phyloP scores from a whole-genome alignment of 1,140 invertebrate species.

The Anagrus nilaparvatae region DNA sequence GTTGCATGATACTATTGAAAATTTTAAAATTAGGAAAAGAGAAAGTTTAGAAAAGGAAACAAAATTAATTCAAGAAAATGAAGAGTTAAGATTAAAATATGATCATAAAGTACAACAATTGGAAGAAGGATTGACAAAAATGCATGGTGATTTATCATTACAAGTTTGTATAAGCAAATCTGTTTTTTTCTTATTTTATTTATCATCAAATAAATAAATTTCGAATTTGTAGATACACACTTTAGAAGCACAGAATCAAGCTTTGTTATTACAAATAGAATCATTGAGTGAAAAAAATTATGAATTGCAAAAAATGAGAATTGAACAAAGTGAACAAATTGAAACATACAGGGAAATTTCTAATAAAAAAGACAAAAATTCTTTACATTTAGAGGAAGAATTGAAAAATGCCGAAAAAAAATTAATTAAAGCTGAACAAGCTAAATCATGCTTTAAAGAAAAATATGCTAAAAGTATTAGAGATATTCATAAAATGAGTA shows the following conservation, averaged over 20 bases:
- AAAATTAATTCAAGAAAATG: constrained; percentile 32
- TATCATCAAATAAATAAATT: constrained; percentile 5
- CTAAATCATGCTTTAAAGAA: constrained; percentile 50
- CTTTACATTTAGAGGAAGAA: constrained; percentile 35
- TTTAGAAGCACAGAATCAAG: constrained; percentile 31
- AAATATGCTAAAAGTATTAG: constrained; percentile 46
- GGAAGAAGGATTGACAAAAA: constrained; percentile 26
- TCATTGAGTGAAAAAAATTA: constrained; percentile 35
- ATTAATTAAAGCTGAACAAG: constrained; percentile 40
- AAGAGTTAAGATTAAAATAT: constrained; percentile 34
- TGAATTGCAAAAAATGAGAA: constrained; percentile 31
- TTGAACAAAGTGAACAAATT: constrained; percentile 33
- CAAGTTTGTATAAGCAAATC: constrained; percentile 22
- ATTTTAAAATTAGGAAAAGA: constrained; percentile 31
- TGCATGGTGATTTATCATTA: constrained; percentile 32
- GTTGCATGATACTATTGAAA: constrained; percentile 35
- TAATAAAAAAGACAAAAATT: constrained; percentile 38
- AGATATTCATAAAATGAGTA: constrained; percentile 45
- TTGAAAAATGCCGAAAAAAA: constrained; percentile 48
- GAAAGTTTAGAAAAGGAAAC: constrained; percentile 37
- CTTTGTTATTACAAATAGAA: constrained; percentile 29
- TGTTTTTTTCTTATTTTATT: constrained; percentile 1
- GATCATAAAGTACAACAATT: constrained; percentile 35
- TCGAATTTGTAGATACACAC: constrained; percentile 21
- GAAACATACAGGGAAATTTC: constrained; percentile 33